Conservation (phyloP, 2,113 vertebrate genomes). For the Charadrius vociferus region DNA sequence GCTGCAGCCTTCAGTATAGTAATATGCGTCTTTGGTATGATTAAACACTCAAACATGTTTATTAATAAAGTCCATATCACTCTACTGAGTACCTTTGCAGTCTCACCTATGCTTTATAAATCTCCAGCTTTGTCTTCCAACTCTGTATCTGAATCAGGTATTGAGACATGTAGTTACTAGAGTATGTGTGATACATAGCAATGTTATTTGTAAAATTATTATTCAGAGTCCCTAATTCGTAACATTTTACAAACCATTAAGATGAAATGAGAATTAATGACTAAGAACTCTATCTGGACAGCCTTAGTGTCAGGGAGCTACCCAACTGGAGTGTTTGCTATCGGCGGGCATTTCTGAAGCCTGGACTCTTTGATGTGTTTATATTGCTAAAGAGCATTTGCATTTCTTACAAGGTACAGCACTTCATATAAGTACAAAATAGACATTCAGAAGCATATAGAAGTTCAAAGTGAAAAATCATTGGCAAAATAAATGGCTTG, state of each 20-base stretch:
- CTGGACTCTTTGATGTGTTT: background rate
- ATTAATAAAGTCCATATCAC: background rate
- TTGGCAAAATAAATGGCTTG: background rate
- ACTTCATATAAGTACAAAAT: background rate
- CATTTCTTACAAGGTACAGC: background rate
- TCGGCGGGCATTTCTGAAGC: background rate
- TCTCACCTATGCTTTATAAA: background rate
- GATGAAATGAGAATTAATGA: background rate
- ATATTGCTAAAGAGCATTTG: background rate
- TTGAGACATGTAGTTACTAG: background rate
- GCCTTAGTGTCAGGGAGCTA: background rate
- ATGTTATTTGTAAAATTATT: background rate
- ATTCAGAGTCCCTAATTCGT: background rate
- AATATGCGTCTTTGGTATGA: background rate
- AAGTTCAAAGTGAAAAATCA: background rate
- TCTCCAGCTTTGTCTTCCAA: background rate
- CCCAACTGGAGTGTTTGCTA: background rate
- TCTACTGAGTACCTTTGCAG: background rate
- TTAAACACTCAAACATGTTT: background rate
- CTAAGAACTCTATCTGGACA: background rate
- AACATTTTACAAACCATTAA: background rate
- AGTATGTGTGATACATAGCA: background rate
- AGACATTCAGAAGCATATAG: background rate
- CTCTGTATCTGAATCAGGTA: background rate
- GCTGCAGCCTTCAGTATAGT: background rate